These are phyloP conservation scores for Dendroctonus ponderosae DNA, from an alignment of 1,140 invertebrate genomes.

Conservation along the genomic window DNA sequence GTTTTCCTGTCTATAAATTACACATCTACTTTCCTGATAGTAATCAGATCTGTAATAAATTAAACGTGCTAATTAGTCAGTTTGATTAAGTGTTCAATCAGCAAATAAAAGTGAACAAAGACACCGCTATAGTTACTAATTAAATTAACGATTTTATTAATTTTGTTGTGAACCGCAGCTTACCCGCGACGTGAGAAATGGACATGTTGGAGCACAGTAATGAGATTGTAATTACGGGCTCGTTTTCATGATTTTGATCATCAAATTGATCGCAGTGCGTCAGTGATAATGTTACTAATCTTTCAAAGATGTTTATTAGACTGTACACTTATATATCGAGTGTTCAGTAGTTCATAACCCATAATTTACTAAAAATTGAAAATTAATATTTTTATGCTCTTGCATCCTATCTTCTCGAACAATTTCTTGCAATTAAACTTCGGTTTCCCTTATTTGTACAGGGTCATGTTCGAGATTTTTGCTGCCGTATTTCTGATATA, in stretches of 20 bases:
- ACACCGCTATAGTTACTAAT: constrained; percentile 14
- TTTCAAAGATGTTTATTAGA: too few relatives aligned
- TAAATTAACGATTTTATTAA: constrained; percentile 27
- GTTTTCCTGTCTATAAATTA: too few relatives aligned
- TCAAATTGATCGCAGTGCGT: constrained; percentile 7
- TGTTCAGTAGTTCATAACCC: too few relatives aligned
- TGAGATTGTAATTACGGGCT: constrained; percentile 10
- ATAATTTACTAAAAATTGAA: too few relatives aligned
- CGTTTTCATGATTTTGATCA: constrained; percentile 14
- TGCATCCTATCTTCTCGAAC: too few relatives aligned
- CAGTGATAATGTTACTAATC: neutral
- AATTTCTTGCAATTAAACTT: too few relatives aligned
- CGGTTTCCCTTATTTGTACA: too few relatives aligned
- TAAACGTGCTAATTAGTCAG: constrained; percentile 16
- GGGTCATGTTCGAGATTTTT: too few relatives aligned
- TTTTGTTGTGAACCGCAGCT: constrained; percentile 14
- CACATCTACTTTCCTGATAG: neutral
- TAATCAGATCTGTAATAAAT: constrained; percentile 14
- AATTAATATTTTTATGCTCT: too few relatives aligned
- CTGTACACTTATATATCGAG: too few relatives aligned
- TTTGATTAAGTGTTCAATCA: constrained; percentile 26
- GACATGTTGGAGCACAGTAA: constrained; percentile 10
- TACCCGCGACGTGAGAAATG: constrained; percentile 10
- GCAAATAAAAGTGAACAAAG: constrained; percentile 8
- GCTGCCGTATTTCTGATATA: too few relatives aligned